Evolutionary conservation across 2,797 vertebrate species (phyloP).

Genomic region (Loriculus beryllinus): DNA sequence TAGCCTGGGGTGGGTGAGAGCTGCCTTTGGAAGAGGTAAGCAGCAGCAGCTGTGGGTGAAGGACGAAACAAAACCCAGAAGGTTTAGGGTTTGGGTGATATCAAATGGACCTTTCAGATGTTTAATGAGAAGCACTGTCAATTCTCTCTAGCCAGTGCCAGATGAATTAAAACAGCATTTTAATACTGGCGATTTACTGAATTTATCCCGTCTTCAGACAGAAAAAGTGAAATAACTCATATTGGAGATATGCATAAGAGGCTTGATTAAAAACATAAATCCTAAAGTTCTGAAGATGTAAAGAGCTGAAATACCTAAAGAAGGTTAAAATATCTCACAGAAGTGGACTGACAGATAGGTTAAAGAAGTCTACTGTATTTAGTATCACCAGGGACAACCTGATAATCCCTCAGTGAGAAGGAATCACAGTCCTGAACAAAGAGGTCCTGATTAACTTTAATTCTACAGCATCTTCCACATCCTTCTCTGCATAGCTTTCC

Average conservation of each 20-base stretch:
- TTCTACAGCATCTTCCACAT: background rate
- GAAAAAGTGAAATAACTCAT: background rate
- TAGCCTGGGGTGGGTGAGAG: slow-evolving; percentile 91
- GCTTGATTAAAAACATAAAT: background rate
- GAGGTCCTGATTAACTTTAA: background rate
- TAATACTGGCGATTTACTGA: background rate
- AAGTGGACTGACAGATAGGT: background rate
- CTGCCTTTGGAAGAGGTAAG: slow-evolving; percentile 96
- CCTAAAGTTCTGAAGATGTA: background rate
- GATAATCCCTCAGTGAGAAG: background rate
- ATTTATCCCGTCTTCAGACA: background rate
- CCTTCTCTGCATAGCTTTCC: background rate
- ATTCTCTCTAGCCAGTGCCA: background rate
- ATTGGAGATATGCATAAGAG: background rate
- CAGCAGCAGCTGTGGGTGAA: slow-evolving; percentile 73
- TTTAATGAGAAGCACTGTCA: background rate
- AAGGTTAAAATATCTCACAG: background rate
- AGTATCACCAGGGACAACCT: background rate
- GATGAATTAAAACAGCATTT: background rate
- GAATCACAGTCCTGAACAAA: background rate
- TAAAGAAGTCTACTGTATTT: background rate
- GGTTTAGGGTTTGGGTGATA: background rate
- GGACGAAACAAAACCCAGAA: background rate
- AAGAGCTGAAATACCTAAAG: background rate
- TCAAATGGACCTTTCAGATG: background rate